Conservation (phyloP, 1,140 invertebrate species). For the Goniozus legneri region DNA sequence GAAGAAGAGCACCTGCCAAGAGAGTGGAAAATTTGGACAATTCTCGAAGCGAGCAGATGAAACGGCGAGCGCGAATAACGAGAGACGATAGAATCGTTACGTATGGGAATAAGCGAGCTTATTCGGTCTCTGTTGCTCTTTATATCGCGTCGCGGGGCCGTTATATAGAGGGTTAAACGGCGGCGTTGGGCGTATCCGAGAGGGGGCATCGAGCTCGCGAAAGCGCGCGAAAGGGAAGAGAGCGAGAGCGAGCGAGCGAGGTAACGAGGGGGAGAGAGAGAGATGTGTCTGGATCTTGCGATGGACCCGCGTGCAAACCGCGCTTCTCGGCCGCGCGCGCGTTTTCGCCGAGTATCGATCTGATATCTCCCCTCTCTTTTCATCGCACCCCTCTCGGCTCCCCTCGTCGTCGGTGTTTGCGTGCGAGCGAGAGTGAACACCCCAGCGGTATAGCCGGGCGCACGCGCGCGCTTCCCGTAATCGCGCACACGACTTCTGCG, state of each 20-base stretch:
- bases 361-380: constrained; percentile 21
- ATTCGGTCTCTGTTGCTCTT: no score
- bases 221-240: neutral
- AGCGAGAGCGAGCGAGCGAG: neutral
- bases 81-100: no score
- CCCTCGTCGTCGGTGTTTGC: constrained; percentile 2
- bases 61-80: no score
- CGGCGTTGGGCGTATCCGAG: neutral
- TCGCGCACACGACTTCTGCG: neutral
- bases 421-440: no score
- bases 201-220: neutral
- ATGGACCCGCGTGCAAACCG: constrained; percentile 29
- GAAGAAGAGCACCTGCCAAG: no score
- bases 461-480: constrained; percentile 9
- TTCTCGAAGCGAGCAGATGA: no score
- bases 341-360: constrained; percentile 44
- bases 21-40: no score
- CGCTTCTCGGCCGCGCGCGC: constrained; percentile 16
- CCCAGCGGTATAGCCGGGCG: constrained; percentile 6
- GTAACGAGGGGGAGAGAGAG: constrained; percentile 1
- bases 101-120: no score
- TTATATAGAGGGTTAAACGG: neutral
- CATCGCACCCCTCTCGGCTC: neutral
- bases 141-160: no score
- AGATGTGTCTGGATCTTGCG: constrained; percentile 29